These are phyloP conservation scores for Phylloscopus whistleri DNA, from an alignment of 2,113 vertebrate genomes.

Conservation along the genomic window DNA sequence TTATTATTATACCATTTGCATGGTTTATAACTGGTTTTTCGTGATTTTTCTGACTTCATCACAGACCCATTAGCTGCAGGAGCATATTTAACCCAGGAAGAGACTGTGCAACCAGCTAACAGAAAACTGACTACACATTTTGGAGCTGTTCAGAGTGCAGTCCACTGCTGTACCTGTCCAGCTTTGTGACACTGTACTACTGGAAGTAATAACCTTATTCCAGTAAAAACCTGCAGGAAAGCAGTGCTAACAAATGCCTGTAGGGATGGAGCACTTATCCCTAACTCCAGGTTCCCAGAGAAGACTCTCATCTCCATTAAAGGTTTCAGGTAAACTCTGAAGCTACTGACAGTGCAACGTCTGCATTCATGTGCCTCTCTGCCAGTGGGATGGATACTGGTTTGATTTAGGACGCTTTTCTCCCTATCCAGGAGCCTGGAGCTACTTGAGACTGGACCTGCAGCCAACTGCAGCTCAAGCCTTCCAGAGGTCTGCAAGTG, in stretches of 20 bases:
- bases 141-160: not conserved
- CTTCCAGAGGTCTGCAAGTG: not conserved
- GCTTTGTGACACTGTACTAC: not conserved
- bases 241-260: not conserved
- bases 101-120: not conserved
- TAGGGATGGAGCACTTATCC: not conserved
- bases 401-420: not conserved
- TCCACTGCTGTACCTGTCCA: not conserved
- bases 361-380: not conserved
- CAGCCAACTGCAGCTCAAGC: not conserved
- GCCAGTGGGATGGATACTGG: not conserved
- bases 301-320: not conserved
- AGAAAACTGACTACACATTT: accelerated
- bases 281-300: not conserved
- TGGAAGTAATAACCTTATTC: not conserved
- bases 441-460: not conserved
- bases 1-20: not conserved
- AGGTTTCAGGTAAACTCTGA: not conserved
- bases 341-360: not conserved
- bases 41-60: not conserved
- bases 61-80: not conserved
- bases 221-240: not conserved
- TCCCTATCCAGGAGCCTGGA: not conserved
- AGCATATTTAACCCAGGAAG: not conserved
- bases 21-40: not conserved